phyloP scores from a whole-genome alignment of 2,113 vertebrate species.

The Meleagris gallopavo region DNA sequence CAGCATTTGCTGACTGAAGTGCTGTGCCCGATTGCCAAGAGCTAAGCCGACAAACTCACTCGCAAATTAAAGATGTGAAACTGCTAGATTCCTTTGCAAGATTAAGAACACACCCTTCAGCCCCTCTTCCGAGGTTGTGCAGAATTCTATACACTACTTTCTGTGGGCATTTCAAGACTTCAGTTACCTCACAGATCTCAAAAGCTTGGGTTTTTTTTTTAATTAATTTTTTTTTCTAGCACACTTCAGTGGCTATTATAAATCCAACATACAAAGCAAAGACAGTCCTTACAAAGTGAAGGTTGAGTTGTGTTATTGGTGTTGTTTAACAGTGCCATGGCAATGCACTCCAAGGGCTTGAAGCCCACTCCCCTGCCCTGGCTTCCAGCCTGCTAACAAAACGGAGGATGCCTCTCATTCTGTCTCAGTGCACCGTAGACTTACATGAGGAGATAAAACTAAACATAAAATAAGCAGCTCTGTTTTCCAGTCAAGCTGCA shows the following conservation, averaged over 20 bases:
- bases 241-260: background rate
- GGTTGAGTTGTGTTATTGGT: background rate
- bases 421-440: background rate
- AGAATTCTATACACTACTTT: background rate
- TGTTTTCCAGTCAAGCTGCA: background rate
- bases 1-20: background rate
- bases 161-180: background rate
- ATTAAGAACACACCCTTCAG: background rate
- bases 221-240: background rate
- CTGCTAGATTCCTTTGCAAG: background rate
- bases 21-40: background rate
- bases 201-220: background rate
- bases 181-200: background rate
- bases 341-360: background rate
- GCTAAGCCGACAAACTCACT: background rate
- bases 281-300: background rate
- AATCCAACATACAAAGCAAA: background rate
- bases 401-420: background rate
- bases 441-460: background rate
- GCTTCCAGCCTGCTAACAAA: background rate
- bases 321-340: background rate
- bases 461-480: background rate
- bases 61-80: slow-evolving; percentile 17
- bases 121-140: background rate
- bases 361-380: background rate